A percentile compares a stretch with the other conserved stretches of the same genome.
Conservation (phyloP, 2,888 invertebrate species). For the Cybosia mesomella region DNA sequence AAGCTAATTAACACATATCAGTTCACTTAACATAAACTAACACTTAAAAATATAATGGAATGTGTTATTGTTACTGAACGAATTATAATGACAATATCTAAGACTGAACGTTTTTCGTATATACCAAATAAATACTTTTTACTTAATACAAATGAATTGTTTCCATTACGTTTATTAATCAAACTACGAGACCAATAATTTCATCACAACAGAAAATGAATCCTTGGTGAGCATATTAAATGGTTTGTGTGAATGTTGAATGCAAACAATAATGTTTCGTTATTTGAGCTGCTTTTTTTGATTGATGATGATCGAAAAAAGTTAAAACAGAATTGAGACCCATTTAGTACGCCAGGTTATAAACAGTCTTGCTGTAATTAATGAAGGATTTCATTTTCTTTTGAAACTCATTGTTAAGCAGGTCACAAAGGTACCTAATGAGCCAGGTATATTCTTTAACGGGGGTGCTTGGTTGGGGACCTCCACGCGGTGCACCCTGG, state of each 20-base stretch:
- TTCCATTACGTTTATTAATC: not conserved
- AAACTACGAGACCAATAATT: not conserved
- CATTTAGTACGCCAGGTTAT: constrained; percentile 18
- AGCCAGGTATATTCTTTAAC: constrained; percentile 1
- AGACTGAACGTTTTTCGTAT: not conserved
- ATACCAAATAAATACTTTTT: not conserved
- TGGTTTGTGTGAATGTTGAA: constrained; percentile 8
- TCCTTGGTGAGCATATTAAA: not conserved
- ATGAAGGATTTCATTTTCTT: constrained; percentile 20
- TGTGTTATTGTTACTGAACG: no score
- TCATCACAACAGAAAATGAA: not conserved
- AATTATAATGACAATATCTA: no score
- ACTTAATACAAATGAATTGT: not conserved
- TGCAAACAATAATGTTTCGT: constrained; percentile 3
- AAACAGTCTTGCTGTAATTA: constrained; percentile 27
- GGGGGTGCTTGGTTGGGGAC: no score
- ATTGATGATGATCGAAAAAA: constrained; percentile 21
- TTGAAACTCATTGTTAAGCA: constrained; percentile 20
- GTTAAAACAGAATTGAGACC: constrained; percentile 15
- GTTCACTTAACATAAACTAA: no score
- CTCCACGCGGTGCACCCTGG: no score
- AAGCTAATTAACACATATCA: no score
- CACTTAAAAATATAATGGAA: no score
- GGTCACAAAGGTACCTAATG: constrained; percentile 18
- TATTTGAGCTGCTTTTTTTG: constrained; percentile 16